Evolutionary conservation across 2,113 vertebrate genomes (phyloP).

Genomic region (Urocynchramus pylzowi): DNA sequence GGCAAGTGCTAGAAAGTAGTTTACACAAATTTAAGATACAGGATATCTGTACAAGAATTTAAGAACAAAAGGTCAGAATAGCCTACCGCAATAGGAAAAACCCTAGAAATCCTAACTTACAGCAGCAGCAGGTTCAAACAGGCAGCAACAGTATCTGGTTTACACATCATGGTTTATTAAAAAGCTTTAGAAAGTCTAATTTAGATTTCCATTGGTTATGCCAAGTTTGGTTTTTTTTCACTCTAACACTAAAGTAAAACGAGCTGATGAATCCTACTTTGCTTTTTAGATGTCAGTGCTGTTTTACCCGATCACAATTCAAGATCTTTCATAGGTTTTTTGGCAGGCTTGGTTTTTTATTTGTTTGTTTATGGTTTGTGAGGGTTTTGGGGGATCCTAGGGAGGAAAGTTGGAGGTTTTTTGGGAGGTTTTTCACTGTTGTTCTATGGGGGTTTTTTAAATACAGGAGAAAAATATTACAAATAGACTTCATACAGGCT

Average conservation of each 20-base stretch:
- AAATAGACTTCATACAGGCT: background rate
- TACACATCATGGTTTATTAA: conserved; percentile 52
- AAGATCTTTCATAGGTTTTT: background rate
- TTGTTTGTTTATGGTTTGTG: background rate
- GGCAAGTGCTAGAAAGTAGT: background rate
- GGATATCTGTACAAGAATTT: background rate
- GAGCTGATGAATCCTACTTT: background rate
- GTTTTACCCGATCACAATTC: background rate
- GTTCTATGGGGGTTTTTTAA: background rate
- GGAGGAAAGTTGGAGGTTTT: fast-evolving
- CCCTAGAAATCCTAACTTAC: conserved; percentile 1
- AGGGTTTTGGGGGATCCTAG: fast-evolving
- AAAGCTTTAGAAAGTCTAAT: conserved; percentile 55
- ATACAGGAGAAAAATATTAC: background rate
- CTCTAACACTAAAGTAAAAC: background rate
- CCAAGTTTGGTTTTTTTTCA: background rate
- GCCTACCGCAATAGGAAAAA: background rate
- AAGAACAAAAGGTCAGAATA: conserved; percentile 36
- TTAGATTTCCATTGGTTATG: conserved; percentile 40
- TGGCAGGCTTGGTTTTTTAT: fast-evolving
- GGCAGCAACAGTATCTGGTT: background rate
- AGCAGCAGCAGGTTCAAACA: conserved; percentile 3
- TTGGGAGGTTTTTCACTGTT: background rate
- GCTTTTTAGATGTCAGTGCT: background rate
- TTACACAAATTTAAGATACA: conserved; percentile 1